These are phyloP conservation scores for Cosmorhoe ocellata DNA, from an alignment of 2,888 invertebrate genomes.

Conservation along the genomic window DNA sequence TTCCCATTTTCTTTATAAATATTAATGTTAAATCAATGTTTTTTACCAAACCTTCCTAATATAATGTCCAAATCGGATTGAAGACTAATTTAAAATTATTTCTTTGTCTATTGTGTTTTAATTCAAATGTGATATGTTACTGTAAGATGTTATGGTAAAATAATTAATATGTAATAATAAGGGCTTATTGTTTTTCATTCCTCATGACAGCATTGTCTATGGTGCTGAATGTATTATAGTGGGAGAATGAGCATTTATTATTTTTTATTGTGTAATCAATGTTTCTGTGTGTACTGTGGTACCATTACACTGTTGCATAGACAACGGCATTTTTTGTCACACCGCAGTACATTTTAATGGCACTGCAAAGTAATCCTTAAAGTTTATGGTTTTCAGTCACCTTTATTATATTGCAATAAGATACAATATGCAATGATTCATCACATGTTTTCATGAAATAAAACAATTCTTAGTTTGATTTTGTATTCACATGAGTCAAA, in stretches of 20 bases:
- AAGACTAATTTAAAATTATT: slow-evolving; percentile 21
- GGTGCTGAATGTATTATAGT: neutral
- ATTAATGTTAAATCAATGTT: no score
- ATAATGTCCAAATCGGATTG: slow-evolving; percentile 17
- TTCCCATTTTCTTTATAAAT: no score
- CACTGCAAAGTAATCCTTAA: no score
- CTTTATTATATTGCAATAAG: neutral
- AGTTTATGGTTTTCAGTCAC: neutral
- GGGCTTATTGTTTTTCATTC: slow-evolving; percentile 42
- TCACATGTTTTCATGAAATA: no score
- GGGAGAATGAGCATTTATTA: slow-evolving; percentile 51
- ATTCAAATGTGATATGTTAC: slow-evolving; percentile 59
- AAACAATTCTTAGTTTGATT: no score
- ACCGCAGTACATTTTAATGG: no score
- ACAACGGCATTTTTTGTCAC: no score
- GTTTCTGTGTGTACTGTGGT: no score
- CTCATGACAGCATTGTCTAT: slow-evolving; percentile 30
- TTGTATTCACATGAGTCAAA: neutral
- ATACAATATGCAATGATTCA: no score
- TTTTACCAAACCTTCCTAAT: slow-evolving; percentile 10
- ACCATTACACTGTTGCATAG: no score
- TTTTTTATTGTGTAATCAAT: slow-evolving; percentile 30
- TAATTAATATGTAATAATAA: slow-evolving; percentile 17
- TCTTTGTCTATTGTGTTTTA: slow-evolving; percentile 45
- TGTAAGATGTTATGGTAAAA: slow-evolving; percentile 41